Base-by-base conservation (phyloP, 2,113 vertebrate species). In the Tachycineta bicolor region DNA sequence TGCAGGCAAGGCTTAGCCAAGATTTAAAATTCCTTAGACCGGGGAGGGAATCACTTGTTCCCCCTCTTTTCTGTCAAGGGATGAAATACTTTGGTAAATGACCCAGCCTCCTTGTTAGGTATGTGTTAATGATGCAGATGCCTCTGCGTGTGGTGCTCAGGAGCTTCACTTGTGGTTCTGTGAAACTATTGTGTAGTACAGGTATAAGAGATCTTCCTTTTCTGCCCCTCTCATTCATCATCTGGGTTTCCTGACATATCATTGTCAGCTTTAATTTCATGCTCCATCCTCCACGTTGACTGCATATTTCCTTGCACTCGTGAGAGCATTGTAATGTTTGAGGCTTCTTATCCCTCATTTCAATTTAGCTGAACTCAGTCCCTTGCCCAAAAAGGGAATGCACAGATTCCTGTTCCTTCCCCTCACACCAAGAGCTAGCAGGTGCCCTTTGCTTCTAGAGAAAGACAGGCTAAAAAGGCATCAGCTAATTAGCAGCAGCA, bases 61-160 rank as follows among this genome's bases (percentile, higher is more conserved):
- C 24, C 4, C 41, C 13, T 44, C 53, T 31, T 6, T 39, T 76
- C 41, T 91, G 18, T 29, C 16, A 21, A 17, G 19, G 23, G 17
- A 47, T 47, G 14, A 56, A 90, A 52, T 60, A 14, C 14, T 77
- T 60, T 4, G 10, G 14, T n/a, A 1, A 60, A 18, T 43, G 52
- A 69, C 31, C 70, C 55, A 62, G 31, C 15, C 14, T 74, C 5
- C 47, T 71, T 12, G 7, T 39, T 83, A 52, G 16, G 22, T 60
- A 26, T 19, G 14, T 60, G 13, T 56, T 67, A 79, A 21, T 34
- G 39, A 85, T 28, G 56, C 64, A 83, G 56, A 47, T 58, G 47
- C 23, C 21, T 67, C 56, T n/a, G 4, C 1, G 0, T 46, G 23
- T 43, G 62, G 20, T 67, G 39, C 31, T 62, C 5, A 0, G 44